Percentiles rank a stretch among this genome's conserved stretches.
Evolutionary conservation across 1,140 invertebrate species (phyloP).

Genomic region (Trichomalopsis sarcophagae): DNA sequence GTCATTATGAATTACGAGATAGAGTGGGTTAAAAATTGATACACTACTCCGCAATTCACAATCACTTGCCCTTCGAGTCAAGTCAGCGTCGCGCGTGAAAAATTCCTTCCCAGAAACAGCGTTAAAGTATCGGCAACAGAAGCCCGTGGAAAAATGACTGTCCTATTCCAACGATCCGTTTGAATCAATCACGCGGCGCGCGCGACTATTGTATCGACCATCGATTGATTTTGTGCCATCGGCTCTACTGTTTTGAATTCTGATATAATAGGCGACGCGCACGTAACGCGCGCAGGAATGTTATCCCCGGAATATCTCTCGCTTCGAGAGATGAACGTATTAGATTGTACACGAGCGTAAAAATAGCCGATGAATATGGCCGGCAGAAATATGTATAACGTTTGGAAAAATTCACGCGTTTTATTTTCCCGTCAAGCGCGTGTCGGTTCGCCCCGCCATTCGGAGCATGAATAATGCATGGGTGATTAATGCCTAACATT

Average conservation of each 20-base stretch:
- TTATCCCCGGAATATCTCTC: not conserved
- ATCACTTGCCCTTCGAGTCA: not conserved
- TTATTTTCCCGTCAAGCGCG: no score
- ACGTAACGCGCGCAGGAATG: not conserved
- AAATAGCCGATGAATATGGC: no score
- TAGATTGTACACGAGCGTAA: no score
- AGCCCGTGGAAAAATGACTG: not conserved
- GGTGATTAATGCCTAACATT: not conserved
- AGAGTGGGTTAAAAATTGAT: not conserved
- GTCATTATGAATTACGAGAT: no score
- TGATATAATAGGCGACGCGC: not conserved
- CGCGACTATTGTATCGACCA: not conserved
- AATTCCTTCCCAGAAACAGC: not conserved
- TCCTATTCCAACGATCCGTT: not conserved
- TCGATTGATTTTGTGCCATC: not conserved
- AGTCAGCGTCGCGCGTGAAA: not conserved
- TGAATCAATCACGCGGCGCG: not conserved
- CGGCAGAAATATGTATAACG: no score
- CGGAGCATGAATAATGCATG: not conserved
- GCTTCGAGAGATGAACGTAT: no score
- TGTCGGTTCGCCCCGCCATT: no score
- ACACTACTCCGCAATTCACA: not conserved
- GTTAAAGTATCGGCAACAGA: not conserved
- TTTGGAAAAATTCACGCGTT: no score
- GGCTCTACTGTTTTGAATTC: not conserved